These are phyloP conservation scores for Ecliptopera silaceata DNA, from an alignment of 2,888 invertebrate genomes.

Conservation along the genomic window DNA sequence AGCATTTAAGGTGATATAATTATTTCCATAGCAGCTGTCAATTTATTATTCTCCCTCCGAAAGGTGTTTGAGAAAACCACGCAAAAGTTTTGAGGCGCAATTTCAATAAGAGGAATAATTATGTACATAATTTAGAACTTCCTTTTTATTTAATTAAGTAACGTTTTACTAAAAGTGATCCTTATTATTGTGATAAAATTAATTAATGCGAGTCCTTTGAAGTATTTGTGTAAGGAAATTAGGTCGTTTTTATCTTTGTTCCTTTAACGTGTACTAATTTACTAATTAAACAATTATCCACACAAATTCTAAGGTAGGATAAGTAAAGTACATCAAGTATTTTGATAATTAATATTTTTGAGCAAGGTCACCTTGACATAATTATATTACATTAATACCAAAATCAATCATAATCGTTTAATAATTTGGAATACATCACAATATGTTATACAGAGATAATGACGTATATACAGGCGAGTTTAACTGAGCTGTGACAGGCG, in stretches of 20 bases:
- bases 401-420: too few relatives aligned
- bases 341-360: not conserved
- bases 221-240: constrained; percentile 45
- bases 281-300: constrained; percentile 28
- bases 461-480: too few relatives aligned
- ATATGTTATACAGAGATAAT: too few relatives aligned
- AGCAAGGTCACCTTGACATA: too few relatives aligned
- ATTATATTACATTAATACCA: too few relatives aligned
- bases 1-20: not conserved
- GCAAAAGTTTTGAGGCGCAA: constrained; percentile 19
- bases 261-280: constrained; percentile 27
- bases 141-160: constrained; percentile 41
- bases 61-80: constrained; percentile 8
- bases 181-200: constrained; percentile 49
- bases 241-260: constrained; percentile 47
- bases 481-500: too few relatives aligned
- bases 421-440: too few relatives aligned
- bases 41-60: not conserved
- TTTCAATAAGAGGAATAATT: constrained; percentile 34
- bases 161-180: constrained; percentile 42
- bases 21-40: constrained; percentile 1
- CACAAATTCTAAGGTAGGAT: constrained; percentile 1
- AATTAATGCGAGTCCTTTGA: constrained; percentile 52
- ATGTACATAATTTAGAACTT: constrained; percentile 43
- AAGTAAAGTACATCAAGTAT: constrained; percentile 3